Evolutionary conservation across 2,113 vertebrate genomes (phyloP), one percentile per base, ranked within the genome.

Genomic region (Eublepharis macularius): DNA sequence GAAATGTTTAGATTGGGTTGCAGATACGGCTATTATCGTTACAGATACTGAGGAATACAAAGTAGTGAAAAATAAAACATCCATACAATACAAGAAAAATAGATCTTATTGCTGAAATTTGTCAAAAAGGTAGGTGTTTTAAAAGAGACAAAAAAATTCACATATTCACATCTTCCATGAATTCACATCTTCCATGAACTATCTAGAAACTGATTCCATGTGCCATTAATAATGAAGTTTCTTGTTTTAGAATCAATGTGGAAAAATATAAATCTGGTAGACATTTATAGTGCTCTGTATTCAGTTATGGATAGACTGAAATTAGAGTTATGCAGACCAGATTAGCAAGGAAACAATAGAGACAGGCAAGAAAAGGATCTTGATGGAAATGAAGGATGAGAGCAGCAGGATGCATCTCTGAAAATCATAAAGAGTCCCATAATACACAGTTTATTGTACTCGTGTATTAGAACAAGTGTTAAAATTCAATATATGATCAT

Each of bases 101-200:
- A 84, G 0, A 19, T 13, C 76, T 81, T 47, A 11, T 11, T 45
- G 13, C 68, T n/a, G 4, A 24, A 17, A 86, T 24, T 86, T 36
- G 72, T n/a, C 51, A 84, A 0, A 1, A 39, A 34, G 32, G 2
- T 75, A 75, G 26, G 0, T 13, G 63, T 85, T 19, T 12, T 45
- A n/a, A 54, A 43, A 39, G 11, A 14, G 24, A 34, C 5, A 26
- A 34, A 47, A 65, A 88, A 21, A 4, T 10, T 8, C 2, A 74
- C 4, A 1, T 0, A 14, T 4, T 1, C 13, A 10, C 45, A 57
- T 9, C 9, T 29, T 1, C 32, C 39, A 47, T 34, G 1, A 39
- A 43, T 4, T 1, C 13, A 10, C 45, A 57, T 9, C 9, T 29
- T 1, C 32, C 39, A 47, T 34, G 1, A 39, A 43, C 17, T 0